A percentile compares a stretch with the other conserved stretches of the same genome.
Conservation (phyloP, 1,140 invertebrate species). For the Homarus americanus region DNA sequence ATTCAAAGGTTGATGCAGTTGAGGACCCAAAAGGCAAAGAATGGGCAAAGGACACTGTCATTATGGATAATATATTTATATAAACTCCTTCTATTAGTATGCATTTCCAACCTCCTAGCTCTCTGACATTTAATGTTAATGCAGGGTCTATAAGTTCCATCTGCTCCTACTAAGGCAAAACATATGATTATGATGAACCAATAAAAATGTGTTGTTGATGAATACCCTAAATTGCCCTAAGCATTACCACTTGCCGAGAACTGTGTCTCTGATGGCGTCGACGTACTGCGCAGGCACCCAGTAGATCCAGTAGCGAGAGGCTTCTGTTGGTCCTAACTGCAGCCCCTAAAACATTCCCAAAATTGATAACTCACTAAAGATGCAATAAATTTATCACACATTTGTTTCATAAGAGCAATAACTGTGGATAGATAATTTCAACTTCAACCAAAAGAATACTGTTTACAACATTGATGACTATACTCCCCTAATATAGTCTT, state of each 20-base stretch:
- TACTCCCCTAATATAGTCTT: too few relatives aligned
- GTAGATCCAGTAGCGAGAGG: conserved; percentile 94
- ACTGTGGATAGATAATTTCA: too few relatives aligned
- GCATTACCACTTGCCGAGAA: conserved; percentile 90
- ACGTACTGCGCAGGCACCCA: conserved; percentile 96
- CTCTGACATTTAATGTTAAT: not conserved
- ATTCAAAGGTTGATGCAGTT: not conserved
- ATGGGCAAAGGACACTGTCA: not conserved
- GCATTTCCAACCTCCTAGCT: not conserved
- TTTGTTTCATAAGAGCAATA: too few relatives aligned
- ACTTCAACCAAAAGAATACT: too few relatives aligned
- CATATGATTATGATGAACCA: conserved; percentile 33
- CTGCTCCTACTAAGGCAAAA: conserved; percentile 42
- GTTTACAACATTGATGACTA: too few relatives aligned
- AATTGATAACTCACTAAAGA: not conserved
- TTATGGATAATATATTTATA: not conserved
- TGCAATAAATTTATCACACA: not conserved
- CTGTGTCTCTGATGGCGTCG: conserved; percentile 93
- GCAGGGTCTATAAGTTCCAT: conserved; percentile 1
- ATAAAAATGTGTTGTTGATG: conserved; percentile 24
- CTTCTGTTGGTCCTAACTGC: conserved; percentile 92
- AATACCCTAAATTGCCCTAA: not conserved
- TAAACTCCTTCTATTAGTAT: not conserved
- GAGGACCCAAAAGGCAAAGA: not conserved
- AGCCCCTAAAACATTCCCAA: conserved; percentile 83